Conservation (phyloP, 2,888 invertebrate species). For the Actias luna region DNA sequence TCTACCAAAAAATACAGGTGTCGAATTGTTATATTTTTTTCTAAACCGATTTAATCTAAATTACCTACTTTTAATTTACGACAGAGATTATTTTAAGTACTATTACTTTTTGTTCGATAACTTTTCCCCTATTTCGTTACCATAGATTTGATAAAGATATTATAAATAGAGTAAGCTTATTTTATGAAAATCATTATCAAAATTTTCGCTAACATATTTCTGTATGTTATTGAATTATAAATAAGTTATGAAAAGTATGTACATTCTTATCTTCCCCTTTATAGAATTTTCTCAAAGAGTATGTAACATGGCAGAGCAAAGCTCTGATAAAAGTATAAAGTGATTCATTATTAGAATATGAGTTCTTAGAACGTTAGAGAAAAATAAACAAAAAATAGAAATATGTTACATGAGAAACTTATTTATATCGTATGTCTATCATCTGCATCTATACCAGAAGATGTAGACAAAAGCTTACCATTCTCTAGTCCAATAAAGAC, state of each 20-base stretch:
- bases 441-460: conserved; percentile 49
- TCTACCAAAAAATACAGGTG: conserved; percentile 5
- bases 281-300: conserved; percentile 35
- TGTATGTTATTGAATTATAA: conserved; percentile 19
- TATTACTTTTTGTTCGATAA: not conserved
- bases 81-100: conserved; percentile 1
- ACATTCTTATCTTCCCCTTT: conserved; percentile 15
- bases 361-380: conserved; percentile 62
- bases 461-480: conserved; percentile 68
- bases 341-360: conserved; percentile 42
- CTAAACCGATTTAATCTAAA: not conserved
- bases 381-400: conserved; percentile 39
- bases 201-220: conserved; percentile 12
- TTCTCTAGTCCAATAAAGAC: conserved; percentile 73
- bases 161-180: not conserved
- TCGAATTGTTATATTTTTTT: not conserved
- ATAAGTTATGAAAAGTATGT: conserved; percentile 15
- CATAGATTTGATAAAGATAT: conserved; percentile 3
- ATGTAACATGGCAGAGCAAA: conserved; percentile 41
- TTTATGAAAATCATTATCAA: conserved; percentile 10
- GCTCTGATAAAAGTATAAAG: conserved; percentile 36
- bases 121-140: not conserved
- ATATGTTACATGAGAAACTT: conserved; percentile 34
- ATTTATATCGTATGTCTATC: conserved; percentile 43
- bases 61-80: not conserved